Evolutionary conservation across 2,888 invertebrate genomes (phyloP).

Genomic region (Callinectes sapidus): DNA sequence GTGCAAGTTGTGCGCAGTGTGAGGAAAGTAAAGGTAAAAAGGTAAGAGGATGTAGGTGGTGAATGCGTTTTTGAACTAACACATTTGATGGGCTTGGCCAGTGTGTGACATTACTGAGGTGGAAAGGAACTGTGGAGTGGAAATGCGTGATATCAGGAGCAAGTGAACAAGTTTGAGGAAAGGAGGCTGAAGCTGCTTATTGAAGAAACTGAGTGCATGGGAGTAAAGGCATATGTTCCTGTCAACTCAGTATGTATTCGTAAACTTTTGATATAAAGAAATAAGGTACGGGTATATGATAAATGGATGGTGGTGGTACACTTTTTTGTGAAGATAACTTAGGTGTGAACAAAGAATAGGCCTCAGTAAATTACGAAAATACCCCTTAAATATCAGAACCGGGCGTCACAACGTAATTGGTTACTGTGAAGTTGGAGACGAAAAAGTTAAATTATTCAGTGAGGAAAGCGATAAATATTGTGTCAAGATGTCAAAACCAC

Average conservation of each 20-base stretch:
- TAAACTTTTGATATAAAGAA: background rate
- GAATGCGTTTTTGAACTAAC: background rate
- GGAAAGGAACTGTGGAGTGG: background rate
- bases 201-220: background rate
- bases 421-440: background rate
- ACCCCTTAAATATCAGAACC: too few relatives aligned
- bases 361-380: background rate
- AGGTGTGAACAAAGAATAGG: background rate
- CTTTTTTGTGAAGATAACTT: background rate
- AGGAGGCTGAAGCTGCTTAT: background rate
- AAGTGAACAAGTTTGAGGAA: background rate
- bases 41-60: background rate
- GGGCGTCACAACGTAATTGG: background rate
- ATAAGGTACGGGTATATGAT: background rate
- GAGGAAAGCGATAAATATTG: background rate
- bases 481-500: background rate
- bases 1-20: background rate
- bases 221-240: background rate
- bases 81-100: background rate
- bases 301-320: background rate
- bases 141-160: constrained; percentile 9
- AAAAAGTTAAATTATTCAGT: background rate
- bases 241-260: background rate
- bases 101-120: background rate
- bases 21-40: background rate